Percentiles rank a stretch among this genome's conserved stretches.
These are phyloP conservation scores for Dione juno DNA, from an alignment of 2,888 invertebrate species.

Conservation along the genomic window DNA sequence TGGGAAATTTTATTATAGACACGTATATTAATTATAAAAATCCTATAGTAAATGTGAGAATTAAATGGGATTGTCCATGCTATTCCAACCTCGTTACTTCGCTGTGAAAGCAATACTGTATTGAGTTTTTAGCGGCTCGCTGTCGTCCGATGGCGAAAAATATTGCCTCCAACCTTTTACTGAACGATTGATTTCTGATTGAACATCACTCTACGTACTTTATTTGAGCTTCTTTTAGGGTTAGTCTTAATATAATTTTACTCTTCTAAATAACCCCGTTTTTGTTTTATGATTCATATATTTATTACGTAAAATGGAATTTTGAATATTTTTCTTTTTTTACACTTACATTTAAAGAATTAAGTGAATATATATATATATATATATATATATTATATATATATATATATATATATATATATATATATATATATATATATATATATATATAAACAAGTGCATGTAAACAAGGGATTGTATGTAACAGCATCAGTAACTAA, in stretches of 20 bases:
- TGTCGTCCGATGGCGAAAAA: constrained; percentile 69
- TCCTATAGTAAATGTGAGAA: too few species aligned
- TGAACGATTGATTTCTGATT: constrained; percentile 70
- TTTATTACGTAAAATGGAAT: not conserved
- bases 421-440: too few species aligned
- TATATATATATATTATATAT: too few species aligned
- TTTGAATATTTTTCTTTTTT: not conserved
- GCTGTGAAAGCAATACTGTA: constrained; percentile 83
- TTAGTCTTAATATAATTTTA: constrained; percentile 22
- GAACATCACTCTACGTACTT: constrained; percentile 53
- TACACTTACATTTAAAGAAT: too few species aligned
- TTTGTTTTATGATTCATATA: not conserved
- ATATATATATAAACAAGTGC: too few species aligned
- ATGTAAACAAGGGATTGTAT: too few species aligned
- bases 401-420: too few species aligned
- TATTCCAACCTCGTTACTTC: constrained; percentile 58
- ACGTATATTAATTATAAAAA: too few species aligned
- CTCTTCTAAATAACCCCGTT: not conserved
- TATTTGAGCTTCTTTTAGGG: constrained; percentile 22
- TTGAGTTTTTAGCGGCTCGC: constrained; percentile 79
- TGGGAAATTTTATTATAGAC: too few species aligned
- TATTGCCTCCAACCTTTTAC: constrained; percentile 74
- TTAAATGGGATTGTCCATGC: constrained; percentile 54
- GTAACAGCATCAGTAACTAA: too few species aligned
- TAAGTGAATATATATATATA: too few species aligned